A percentile compares a stretch with the other conserved stretches of the same genome.
Conservation (phyloP, 92 coral and sea anemone genomes). For the Chrysogorgia sp. region DNA sequence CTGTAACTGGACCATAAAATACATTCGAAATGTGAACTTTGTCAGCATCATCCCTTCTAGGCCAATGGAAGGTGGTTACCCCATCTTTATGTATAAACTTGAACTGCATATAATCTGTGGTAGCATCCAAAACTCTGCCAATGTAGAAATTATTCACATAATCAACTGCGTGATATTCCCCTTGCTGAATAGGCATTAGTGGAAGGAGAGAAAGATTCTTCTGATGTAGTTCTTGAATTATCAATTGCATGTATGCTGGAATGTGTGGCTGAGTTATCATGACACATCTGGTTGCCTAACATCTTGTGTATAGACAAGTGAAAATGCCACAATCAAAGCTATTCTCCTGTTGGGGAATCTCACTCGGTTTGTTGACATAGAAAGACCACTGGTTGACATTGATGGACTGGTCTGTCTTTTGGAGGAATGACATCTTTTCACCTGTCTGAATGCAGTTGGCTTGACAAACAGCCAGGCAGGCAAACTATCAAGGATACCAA, state of each 20-base stretch:
- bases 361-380: constrained; percentile 45
- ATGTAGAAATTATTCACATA: constrained; percentile 46
- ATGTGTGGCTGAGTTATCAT: constrained; percentile 17
- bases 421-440: constrained; percentile 52
- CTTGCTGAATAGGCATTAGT: constrained; percentile 50
- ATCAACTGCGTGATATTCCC: constrained; percentile 60
- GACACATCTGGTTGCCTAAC: constrained; percentile 29
- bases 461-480: constrained; percentile 14
- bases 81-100: constrained; percentile 51
- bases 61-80: constrained; percentile 46
- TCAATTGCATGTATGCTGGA: constrained; percentile 43
- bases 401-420: constrained; percentile 34
- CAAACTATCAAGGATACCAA: constrained; percentile 38
- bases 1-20: constrained; percentile 44
- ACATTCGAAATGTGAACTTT: constrained; percentile 27
- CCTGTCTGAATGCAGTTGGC: constrained; percentile 27
- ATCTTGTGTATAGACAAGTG: constrained; percentile 63
- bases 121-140: constrained; percentile 51
- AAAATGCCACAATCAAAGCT: constrained; percentile 57
- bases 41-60: constrained; percentile 51
- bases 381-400: constrained; percentile 55
- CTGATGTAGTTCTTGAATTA: constrained; percentile 42
- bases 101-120: constrained; percentile 38
- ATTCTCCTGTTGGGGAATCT: constrained; percentile 60
- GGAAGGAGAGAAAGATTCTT: constrained; percentile 47